Conservation (phyloP, 2,888 invertebrate species). For the Prosopocoilus inquinatus region DNA sequence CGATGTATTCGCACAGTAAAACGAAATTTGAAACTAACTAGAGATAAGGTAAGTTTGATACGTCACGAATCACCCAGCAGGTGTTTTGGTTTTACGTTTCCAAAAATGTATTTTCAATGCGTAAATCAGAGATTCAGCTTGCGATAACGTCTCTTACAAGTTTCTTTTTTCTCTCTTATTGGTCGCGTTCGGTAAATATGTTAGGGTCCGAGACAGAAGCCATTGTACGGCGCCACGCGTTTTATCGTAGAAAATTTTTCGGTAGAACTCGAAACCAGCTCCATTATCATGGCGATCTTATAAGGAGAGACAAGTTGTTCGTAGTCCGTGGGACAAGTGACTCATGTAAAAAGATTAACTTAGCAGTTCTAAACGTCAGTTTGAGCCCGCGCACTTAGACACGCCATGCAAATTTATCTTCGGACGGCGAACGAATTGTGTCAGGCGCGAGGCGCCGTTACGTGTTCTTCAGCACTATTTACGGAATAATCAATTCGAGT, state of each 20-base stretch:
- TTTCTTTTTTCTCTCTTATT: background rate
- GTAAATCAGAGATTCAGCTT: too few relatives aligned
- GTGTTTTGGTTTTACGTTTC: too few relatives aligned
- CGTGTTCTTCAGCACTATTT: background rate
- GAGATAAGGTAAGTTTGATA: too few relatives aligned
- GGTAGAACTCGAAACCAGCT: too few relatives aligned
- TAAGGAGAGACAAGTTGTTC: conserved; percentile 14
- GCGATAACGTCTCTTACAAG: too few relatives aligned
- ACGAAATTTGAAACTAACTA: too few relatives aligned
- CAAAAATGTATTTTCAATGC: too few relatives aligned
- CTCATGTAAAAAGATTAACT: conserved; percentile 19
- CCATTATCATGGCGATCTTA: conserved; percentile 5
- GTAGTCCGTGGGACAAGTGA: conserved; percentile 12
- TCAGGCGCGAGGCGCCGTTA: background rate
- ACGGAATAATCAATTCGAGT: too few relatives aligned
- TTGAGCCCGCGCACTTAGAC: conserved; percentile 6
- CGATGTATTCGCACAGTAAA: too few relatives aligned
- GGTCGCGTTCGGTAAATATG: background rate
- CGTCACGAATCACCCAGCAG: too few relatives aligned
- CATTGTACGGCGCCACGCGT: background rate
- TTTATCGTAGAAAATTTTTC: too few relatives aligned
- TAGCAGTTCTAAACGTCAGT: conserved; percentile 15
- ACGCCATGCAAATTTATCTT: conserved; percentile 14
- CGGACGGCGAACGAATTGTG: background rate
- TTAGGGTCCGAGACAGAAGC: background rate